phyloP scores from a whole-genome alignment of 64 coral and sea anemone genomes.

The Pocillopora verrucosa region DNA sequence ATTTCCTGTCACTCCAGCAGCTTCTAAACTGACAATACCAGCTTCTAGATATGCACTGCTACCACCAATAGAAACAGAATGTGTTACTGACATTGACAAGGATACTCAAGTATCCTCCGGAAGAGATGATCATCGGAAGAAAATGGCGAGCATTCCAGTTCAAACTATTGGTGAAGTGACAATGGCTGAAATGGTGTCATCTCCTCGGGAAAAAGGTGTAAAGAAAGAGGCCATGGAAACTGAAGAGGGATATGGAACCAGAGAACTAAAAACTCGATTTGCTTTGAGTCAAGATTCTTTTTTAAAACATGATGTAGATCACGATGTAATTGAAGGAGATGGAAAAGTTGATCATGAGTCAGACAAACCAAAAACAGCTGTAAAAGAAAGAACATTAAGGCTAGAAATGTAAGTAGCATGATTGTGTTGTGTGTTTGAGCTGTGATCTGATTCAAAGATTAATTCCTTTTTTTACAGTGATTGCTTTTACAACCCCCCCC shows the following conservation, averaged over 20 bases:
- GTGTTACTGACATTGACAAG: not conserved
- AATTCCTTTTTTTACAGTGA: too few species aligned
- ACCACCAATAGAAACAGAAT: slow-evolving; percentile 50
- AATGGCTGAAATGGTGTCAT: not conserved
- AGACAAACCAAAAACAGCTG: not conserved
- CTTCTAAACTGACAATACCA: slow-evolving; percentile 69
- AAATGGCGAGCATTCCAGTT: not conserved
- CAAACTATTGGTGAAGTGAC: slow-evolving; percentile 19
- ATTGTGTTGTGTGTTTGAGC: not conserved
- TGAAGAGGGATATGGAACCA: not conserved
- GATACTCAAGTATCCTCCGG: slow-evolving; percentile 11
- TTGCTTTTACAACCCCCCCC: too few species aligned
- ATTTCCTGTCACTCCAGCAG: slow-evolving; percentile 74
- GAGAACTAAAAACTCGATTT: slow-evolving; percentile 24
- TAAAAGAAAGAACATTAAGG: slow-evolving; percentile 9
- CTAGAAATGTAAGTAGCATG: slow-evolving; percentile 16
- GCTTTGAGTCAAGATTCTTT: not conserved
- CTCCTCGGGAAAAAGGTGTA: not conserved
- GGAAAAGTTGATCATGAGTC: not conserved
- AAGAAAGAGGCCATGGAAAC: not conserved
- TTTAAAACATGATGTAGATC: not conserved
- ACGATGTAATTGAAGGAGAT: not conserved
- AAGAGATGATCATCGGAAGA: not conserved
- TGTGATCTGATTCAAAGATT: too few species aligned
- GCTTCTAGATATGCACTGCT: slow-evolving; percentile 41